Evolutionary conservation across 2,888 invertebrate species (phyloP).

Genomic region (Tetropium fuscum): DNA sequence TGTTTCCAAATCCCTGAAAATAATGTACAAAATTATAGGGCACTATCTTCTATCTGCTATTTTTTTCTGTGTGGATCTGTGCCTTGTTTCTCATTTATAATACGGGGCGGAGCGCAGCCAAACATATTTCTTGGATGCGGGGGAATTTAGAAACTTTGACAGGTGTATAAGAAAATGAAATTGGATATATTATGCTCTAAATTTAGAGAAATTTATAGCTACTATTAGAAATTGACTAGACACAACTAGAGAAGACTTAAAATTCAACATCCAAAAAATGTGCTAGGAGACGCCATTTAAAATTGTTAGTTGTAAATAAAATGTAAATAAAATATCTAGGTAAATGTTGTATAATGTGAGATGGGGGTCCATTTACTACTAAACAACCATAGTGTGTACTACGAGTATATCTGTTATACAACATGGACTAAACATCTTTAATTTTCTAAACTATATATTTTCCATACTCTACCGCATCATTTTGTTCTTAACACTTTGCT

Average conservation of each 20-base stretch:
- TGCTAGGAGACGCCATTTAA: too few relatives aligned
- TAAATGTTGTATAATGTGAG: slow-evolving; percentile 31
- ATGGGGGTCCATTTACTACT: slow-evolving; percentile 41
- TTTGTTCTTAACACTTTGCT: slow-evolving; percentile 17
- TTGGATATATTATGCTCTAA: too few relatives aligned
- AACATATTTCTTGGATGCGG: not conserved
- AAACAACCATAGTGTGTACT: slow-evolving; percentile 41
- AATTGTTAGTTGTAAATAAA: slow-evolving; percentile 25
- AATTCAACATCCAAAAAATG: too few relatives aligned
- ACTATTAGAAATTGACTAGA: too few relatives aligned
- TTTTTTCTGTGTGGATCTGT: slow-evolving; percentile 42
- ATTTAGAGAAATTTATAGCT: too few relatives aligned
- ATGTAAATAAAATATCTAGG: slow-evolving; percentile 35
- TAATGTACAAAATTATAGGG: slow-evolving; percentile 63
- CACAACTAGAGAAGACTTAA: too few relatives aligned
- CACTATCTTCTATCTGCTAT: slow-evolving; percentile 44
- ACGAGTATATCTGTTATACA: slow-evolving; percentile 30
- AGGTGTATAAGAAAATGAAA: too few relatives aligned
- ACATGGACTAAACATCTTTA: slow-evolving; percentile 38
- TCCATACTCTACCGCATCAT: slow-evolving; percentile 29
- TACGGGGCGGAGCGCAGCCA: slow-evolving; percentile 30
- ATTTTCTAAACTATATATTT: slow-evolving; percentile 30
- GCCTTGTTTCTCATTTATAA: slow-evolving; percentile 47
- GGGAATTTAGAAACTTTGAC: too few relatives aligned
- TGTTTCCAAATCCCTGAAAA: slow-evolving; percentile 77